phyloP scores from a whole-genome alignment of 1,140 invertebrate species.

The Trichonephila clavata region DNA sequence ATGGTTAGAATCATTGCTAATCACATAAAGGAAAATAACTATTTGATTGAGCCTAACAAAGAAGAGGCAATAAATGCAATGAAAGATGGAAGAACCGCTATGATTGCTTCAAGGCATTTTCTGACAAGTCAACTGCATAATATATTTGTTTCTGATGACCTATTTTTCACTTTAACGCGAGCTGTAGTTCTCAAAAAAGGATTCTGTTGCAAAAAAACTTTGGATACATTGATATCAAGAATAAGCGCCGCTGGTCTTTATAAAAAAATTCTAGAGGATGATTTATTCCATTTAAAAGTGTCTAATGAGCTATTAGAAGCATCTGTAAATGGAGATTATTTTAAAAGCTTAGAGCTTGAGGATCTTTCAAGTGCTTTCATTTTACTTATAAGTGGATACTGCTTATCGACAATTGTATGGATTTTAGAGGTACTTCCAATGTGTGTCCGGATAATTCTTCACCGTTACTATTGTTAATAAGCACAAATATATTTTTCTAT shows the following conservation, averaged over 20 bases:
- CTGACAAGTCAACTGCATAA: not conserved
- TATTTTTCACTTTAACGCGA: conserved; percentile 18
- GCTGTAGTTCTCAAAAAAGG: not conserved
- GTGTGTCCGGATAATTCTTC: not conserved
- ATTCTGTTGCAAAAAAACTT: not conserved
- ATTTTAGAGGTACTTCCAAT: conserved; percentile 30
- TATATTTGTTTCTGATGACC: conserved; percentile 15
- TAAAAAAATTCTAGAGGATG: conserved; percentile 11
- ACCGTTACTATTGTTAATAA: not conserved
- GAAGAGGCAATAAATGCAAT: not conserved
- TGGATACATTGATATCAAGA: conserved; percentile 1
- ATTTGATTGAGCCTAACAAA: not conserved
- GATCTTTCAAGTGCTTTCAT: conserved; percentile 57
- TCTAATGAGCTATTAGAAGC: not conserved
- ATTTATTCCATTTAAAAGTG: not conserved
- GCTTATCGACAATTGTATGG: not conserved
- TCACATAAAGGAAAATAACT: conserved; percentile 4
- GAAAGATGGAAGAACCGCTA: not conserved
- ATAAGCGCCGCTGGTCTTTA: conserved; percentile 24
- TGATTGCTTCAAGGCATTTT: conserved; percentile 26
- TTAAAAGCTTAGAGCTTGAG: not conserved
- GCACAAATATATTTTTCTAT: no score
- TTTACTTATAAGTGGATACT: conserved; percentile 2
- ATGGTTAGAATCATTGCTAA: not conserved
- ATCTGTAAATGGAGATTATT: not conserved